phyloP scores from a whole-genome alignment of 1,140 invertebrate genomes.

The Zaprionus tsacasi region DNA sequence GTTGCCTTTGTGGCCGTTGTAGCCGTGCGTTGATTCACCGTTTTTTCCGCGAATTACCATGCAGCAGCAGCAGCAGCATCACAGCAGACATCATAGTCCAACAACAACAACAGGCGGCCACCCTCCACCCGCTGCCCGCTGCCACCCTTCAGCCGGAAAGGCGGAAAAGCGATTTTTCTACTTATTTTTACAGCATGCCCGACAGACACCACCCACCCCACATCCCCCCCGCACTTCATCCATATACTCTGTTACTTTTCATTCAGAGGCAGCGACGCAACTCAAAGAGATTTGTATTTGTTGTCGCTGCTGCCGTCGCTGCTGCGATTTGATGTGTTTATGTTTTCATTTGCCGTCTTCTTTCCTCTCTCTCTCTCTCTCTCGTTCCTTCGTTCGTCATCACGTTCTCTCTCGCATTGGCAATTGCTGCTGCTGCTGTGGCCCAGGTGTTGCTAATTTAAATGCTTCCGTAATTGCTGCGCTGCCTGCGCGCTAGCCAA shows the following conservation, averaged over 20 bases:
- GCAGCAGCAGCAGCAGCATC: conserved; percentile 36
- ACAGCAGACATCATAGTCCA: conserved; percentile 40
- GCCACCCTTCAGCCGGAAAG: conserved; percentile 30
- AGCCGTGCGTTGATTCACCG: conserved; percentile 68
- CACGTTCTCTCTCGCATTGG: conserved; percentile 43
- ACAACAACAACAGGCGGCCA: conserved; percentile 9
- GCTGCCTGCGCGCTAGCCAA: background rate
- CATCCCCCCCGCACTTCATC: background rate
- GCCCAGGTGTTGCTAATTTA: conserved; percentile 79
- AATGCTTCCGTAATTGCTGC: conserved; percentile 69
- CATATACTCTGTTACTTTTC: conserved; percentile 30
- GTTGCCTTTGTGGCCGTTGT: conserved; percentile 58
- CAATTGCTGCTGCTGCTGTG: conserved; percentile 49
- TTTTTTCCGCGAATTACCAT: conserved; percentile 75
- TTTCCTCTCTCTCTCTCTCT: conserved; percentile 1
- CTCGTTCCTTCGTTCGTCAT: background rate
- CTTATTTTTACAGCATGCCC: conserved; percentile 71
- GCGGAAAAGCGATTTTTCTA: conserved; percentile 80
- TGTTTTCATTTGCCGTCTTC: conserved; percentile 45
- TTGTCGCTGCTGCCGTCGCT: conserved; percentile 54
- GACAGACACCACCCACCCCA: conserved; percentile 32
- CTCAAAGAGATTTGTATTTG: conserved; percentile 73
- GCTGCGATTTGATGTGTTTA: conserved; percentile 75
- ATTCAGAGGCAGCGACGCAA: conserved; percentile 36
- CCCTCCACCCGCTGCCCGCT: conserved; percentile 11